Conservation (phyloP, 2,797 vertebrate genomes). For the Dendrocincla tyrannina region DNA sequence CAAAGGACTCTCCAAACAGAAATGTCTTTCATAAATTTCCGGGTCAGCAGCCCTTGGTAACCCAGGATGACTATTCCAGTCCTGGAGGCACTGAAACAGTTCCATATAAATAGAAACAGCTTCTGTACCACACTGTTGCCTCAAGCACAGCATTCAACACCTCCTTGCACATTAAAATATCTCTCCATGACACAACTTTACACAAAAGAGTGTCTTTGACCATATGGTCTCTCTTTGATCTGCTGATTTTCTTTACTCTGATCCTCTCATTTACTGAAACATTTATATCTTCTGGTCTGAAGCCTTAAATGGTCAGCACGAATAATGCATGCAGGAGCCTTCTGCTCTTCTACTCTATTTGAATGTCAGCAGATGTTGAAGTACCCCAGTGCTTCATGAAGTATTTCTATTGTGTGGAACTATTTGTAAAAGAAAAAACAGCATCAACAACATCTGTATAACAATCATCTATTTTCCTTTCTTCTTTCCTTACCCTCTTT, state of each 20-base stretch:
- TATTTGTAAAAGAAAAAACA: constrained; percentile 34
- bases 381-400: background rate
- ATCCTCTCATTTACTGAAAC: constrained; percentile 44
- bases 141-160: constrained; percentile 67
- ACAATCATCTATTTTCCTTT: background rate
- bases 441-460: background rate
- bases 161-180: constrained; percentile 65
- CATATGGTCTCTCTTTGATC: constrained; percentile 49
- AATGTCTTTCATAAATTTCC: constrained; percentile 88
- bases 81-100: constrained; percentile 82
- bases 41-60: constrained; percentile 83
- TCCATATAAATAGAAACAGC: constrained; percentile 82
- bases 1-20: constrained; percentile 82
- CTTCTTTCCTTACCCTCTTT: background rate
- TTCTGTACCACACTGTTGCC: constrained; percentile 72
- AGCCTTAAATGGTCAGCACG: constrained; percentile 63
- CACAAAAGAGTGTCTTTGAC: constrained; percentile 52
- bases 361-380: constrained; percentile 25
- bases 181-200: constrained; percentile 51
- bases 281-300: constrained; percentile 33
- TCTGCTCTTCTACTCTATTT: background rate
- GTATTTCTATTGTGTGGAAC: background rate
- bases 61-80: constrained; percentile 78
- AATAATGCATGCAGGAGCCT: constrained; percentile 51
- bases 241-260: constrained; percentile 61